Conservation (phyloP, 2,888 invertebrate species). For the Octonoba sinensis region DNA sequence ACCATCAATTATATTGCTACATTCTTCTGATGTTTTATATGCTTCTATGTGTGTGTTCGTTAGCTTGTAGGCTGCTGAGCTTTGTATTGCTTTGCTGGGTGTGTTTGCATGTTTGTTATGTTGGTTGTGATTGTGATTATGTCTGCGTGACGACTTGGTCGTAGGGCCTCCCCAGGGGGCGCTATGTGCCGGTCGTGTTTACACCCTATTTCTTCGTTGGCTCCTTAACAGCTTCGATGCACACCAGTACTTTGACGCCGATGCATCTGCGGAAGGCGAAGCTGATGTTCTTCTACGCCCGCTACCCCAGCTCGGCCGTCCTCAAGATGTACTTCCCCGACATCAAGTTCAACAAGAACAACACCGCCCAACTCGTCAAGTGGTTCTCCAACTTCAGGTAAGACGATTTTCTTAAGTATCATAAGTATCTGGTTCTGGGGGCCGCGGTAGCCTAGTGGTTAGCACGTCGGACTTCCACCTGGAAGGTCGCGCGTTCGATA, state of each 20-base stretch:
- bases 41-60: too few relatives aligned
- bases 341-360: conserved; percentile 99
- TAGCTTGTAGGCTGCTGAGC: too few relatives aligned
- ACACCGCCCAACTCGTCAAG: conserved; percentile 99
- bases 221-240: conserved; percentile 78
- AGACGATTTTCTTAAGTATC: conserved; percentile 75
- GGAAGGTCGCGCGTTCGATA: too few relatives aligned
- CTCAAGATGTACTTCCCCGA: conserved; percentile 99
- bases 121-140: not conserved
- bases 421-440: too few relatives aligned
- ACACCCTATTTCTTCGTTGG: not conserved
- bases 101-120: too few relatives aligned
- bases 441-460: too few relatives aligned
- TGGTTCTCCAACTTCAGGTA: conserved; percentile 99
- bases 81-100: too few relatives aligned
- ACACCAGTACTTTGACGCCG: conserved; percentile 94
- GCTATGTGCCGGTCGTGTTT: too few relatives aligned
- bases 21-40: too few relatives aligned
- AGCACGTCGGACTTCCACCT: too few relatives aligned
- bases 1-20: too few relatives aligned
- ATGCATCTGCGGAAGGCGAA: conserved; percentile 99
- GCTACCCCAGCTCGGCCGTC: conserved; percentile 98
- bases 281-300: conserved; percentile 99
- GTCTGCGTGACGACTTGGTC: not conserved
- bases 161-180: not conserved